These are phyloP conservation scores for Auanema sp. DNA, from an alignment of 2,888 invertebrate genomes.

Conservation along the genomic window DNA sequence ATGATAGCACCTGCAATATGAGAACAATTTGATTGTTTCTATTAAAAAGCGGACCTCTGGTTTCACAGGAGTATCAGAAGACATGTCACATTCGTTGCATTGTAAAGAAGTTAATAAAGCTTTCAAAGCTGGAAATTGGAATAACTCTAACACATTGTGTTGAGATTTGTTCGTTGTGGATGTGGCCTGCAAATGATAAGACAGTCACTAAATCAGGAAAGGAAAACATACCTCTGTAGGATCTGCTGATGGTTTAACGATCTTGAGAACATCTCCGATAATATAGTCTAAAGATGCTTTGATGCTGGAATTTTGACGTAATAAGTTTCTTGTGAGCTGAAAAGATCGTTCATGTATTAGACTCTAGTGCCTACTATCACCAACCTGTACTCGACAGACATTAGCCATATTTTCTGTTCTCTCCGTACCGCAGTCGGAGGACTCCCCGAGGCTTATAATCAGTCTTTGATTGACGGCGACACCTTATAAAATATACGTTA, in stretches of 20 bases:
- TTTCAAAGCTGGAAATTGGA: constrained; percentile 58
- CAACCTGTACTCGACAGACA: constrained; percentile 48
- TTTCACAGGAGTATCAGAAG: constrained; percentile 7
- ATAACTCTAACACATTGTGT: constrained; percentile 50
- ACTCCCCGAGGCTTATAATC: constrained; percentile 41
- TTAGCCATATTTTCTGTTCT: constrained; percentile 34
- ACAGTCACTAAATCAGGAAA: background rate
- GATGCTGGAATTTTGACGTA: constrained; percentile 37
- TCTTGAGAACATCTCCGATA: constrained; percentile 40
- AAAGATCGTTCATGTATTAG: background rate
- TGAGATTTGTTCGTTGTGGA: constrained; percentile 14
- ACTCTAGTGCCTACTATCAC: background rate
- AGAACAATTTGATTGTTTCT: background rate
- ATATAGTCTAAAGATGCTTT: constrained; percentile 41
- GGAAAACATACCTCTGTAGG: background rate
- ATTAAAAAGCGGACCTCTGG: constrained; percentile 18
- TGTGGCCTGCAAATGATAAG: constrained; percentile 3
- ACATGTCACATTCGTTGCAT: constrained; percentile 10
- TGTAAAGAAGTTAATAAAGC: constrained; percentile 43
- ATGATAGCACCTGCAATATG: constrained; percentile 79
- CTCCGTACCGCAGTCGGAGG: background rate
- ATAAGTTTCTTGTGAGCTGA: constrained; percentile 12
- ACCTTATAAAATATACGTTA: no score
- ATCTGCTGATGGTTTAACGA: background rate
- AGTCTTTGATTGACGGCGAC: constrained; percentile 47